phyloP scores from a whole-genome alignment of 2,888 invertebrate species.

The Protodeltote pygarga region DNA sequence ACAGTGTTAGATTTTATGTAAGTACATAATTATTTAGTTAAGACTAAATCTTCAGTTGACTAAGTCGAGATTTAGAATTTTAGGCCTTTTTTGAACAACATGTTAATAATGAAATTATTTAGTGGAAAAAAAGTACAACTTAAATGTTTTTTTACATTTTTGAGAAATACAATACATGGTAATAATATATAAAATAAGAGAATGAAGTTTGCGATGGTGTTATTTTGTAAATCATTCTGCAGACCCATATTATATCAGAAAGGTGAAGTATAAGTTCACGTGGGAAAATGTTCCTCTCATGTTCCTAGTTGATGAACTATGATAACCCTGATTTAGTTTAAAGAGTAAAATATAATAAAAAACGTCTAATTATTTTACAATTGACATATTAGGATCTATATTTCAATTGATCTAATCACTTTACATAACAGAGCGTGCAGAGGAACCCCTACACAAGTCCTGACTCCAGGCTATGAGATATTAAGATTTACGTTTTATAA shows the following conservation, averaged over 20 bases:
- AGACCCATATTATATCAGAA: no score
- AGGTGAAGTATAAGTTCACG: no score
- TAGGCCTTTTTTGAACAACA: conserved; percentile 12
- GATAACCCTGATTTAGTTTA: no score
- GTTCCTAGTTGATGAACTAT: no score
- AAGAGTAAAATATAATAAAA: conserved; percentile 1
- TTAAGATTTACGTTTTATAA: no score
- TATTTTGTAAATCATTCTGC: conserved; percentile 1
- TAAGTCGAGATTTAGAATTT: conserved; percentile 25
- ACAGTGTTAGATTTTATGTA: conserved; percentile 51
- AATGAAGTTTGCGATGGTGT: conserved; percentile 14
- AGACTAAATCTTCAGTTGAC: conserved; percentile 36
- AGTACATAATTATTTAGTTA: conserved; percentile 47
- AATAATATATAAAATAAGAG: conserved; percentile 4
- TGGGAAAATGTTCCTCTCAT: no score
- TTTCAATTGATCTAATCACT: no score
- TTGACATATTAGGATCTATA: no score
- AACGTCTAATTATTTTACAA: background rate
- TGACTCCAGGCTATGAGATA: no score
- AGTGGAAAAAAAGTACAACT: conserved; percentile 35
- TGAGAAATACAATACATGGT: conserved; percentile 5
- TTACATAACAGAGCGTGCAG: no score
- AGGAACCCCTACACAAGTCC: no score
- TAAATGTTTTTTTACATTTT: conserved; percentile 7
- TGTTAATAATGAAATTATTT: conserved; percentile 16